phyloP scores from a whole-genome alignment of 2,888 invertebrate genomes.

The Pheosia gnoma region DNA sequence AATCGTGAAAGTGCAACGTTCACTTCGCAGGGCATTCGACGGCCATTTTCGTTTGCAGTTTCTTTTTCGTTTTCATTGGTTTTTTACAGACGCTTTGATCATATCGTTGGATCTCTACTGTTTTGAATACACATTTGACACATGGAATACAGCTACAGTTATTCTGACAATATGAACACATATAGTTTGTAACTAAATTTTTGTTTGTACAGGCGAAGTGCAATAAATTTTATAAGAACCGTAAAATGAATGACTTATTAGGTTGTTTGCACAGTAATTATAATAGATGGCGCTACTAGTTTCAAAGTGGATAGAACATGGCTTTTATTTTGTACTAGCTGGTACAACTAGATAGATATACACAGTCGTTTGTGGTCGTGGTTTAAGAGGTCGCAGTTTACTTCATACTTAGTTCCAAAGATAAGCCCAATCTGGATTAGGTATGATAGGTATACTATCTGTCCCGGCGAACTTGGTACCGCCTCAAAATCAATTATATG shows the following conservation, averaged over 20 bases:
- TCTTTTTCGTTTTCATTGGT: conserved; percentile 76
- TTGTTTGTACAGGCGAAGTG: neutral
- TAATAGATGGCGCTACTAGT: conserved; percentile 74
- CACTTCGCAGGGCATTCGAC: conserved; percentile 77
- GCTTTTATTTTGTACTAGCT: too few species aligned
- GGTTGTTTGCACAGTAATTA: conserved; percentile 54
- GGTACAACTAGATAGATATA: too few species aligned
- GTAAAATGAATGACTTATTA: conserved; percentile 25
- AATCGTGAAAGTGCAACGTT: conserved; percentile 82
- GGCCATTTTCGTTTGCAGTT: conserved; percentile 72
- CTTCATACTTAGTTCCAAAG: too few species aligned
- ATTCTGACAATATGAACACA: conserved; percentile 8
- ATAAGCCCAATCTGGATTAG: too few species aligned
- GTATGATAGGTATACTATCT: too few species aligned
- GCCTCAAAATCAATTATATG: too few species aligned
- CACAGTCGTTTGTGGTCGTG: too few species aligned
- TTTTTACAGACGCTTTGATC: conserved; percentile 77
- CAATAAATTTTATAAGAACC: neutral
- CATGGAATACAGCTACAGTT: conserved; percentile 20
- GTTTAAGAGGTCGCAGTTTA: too few species aligned
- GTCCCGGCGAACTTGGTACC: too few species aligned
- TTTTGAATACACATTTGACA: conserved; percentile 36
- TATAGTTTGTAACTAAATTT: neutral
- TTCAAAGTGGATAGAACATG: conserved; percentile 24
- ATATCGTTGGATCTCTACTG: conserved; percentile 54